Evolutionary conservation across 2,797 vertebrate species (phyloP), one percentile per base, ranked within the genome.

Genomic region (Lepus townsendii): DNA sequence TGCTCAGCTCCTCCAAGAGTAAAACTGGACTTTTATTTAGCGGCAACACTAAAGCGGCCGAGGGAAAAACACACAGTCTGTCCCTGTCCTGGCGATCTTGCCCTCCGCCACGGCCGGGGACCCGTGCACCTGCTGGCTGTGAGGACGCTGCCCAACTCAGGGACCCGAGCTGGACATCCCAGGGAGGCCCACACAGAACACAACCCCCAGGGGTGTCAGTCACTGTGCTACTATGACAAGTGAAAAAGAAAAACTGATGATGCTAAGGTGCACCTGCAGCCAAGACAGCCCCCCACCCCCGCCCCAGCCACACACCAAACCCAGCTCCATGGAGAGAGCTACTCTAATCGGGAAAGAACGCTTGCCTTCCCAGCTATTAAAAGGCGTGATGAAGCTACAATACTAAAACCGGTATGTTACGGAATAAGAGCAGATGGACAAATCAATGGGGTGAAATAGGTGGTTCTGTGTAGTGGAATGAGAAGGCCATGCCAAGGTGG

Each of bases 11-110:
- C 97, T 97, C 22, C 95, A 97, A 98, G 98, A 96, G 97, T 98
- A 98, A 98, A 98, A 98, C 98, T 98, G 98, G 98, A 98, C 98
- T 98, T 98, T 98, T 98, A 98, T 98, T 98, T 98, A 98, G 98
- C 97, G 98, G 98, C 97, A 98, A 94, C 97, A 93, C 97, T 94
- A 57, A 97, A 97, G 96, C 75, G 87, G 94, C 93, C 96, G 96
- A 95, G 77, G 75, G 76, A 97, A 96, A 97, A 97, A 95, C 94
- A 90, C 96, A 95, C 88, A 83, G 96, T 93, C 71, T 96, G 96
- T 71, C 94, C 95, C 92, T 88, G 91, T 47, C 42, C 42, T 47
- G 42, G 42, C 42, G 42, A 47, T 47, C 42, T 47, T 47, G 42
- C 8, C 42, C 42, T 47, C 42, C 9, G 42, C 42, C 42, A 47